phyloP scores from a whole-genome alignment of 1,140 invertebrate genomes.

The Pseudoatta argentina region DNA sequence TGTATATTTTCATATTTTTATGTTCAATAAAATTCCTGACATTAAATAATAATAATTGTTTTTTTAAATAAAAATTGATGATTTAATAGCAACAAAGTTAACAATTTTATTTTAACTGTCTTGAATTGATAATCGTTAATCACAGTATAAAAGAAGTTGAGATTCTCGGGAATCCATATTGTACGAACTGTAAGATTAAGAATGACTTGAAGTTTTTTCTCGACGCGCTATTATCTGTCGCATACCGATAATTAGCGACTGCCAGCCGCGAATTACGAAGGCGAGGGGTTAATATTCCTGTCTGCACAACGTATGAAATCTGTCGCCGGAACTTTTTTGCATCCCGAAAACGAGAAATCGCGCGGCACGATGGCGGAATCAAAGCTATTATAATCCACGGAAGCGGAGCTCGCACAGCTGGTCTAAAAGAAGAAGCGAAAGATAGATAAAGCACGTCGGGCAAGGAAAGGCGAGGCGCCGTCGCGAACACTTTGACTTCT shows the following conservation, averaged over 20 bases:
- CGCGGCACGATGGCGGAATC: conserved; percentile 35
- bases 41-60: not conserved
- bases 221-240: not conserved
- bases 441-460: conserved; percentile 55
- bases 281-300: conserved; percentile 43
- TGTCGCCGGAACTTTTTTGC: conserved; percentile 44
- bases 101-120: not conserved
- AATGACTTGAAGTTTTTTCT: not conserved
- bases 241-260: conserved; percentile 18
- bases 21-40: not conserved
- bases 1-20: not conserved
- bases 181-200: not conserved
- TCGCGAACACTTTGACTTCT: conserved; percentile 75
- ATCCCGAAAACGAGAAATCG: not conserved
- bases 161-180: not conserved
- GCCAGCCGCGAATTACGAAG: conserved; percentile 25
- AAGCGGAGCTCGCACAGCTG: conserved; percentile 23
- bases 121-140: conserved; percentile 1
- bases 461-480: conserved; percentile 70
- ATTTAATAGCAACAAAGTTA: not conserved
- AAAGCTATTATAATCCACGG: conserved; percentile 59
- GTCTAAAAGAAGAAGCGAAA: conserved; percentile 61
- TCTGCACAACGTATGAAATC: conserved; percentile 41
- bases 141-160: not conserved
- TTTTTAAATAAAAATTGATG: not conserved